Percentiles rank a stretch among this genome's conserved stretches.
Evolutionary conservation across 1,140 invertebrate species (phyloP).

Genomic region (Drosophila simulans): DNA sequence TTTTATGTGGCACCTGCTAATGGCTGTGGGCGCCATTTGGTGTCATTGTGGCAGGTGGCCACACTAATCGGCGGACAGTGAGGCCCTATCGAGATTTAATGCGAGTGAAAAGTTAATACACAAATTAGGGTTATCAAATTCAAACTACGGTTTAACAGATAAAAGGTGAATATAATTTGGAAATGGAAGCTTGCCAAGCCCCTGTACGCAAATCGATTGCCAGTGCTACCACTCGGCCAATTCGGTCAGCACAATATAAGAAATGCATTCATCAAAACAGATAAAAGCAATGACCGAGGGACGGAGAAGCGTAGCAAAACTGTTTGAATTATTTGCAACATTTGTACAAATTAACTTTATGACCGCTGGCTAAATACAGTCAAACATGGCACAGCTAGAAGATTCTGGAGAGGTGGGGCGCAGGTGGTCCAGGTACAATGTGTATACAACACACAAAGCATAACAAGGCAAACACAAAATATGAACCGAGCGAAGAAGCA

Average conservation of each 20-base stretch:
- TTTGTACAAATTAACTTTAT: conserved; percentile 83
- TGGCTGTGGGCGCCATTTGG: conserved; percentile 26
- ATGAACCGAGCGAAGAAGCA: conserved; percentile 36
- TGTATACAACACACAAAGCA: conserved; percentile 82
- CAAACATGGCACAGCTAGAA: conserved; percentile 62
- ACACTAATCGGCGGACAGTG: conserved; percentile 31
- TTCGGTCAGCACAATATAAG: conserved; percentile 20
- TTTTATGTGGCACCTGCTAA: conserved; percentile 65
- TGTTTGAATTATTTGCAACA: conserved; percentile 80
- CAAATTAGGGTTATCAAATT: too few relatives aligned
- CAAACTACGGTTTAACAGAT: not conserved
- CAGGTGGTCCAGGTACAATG: conserved; percentile 59
- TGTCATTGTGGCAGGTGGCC: conserved; percentile 16
- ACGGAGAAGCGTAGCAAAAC: conserved; percentile 28
- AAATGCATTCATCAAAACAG: conserved; percentile 42
- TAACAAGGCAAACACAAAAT: conserved; percentile 78
- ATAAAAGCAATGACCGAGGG: conserved; percentile 13
- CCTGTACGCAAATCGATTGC: not conserved
- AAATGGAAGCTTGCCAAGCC: too few relatives aligned
- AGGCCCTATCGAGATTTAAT: not conserved
- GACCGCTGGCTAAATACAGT: conserved; percentile 81
- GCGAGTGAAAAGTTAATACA: not conserved
- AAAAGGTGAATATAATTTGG: not conserved
- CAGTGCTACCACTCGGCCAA: not conserved
- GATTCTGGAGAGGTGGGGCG: conserved; percentile 5